Evolutionary conservation across 2,888 invertebrate species (phyloP).

Genomic region (Silvanus unidentatus): DNA sequence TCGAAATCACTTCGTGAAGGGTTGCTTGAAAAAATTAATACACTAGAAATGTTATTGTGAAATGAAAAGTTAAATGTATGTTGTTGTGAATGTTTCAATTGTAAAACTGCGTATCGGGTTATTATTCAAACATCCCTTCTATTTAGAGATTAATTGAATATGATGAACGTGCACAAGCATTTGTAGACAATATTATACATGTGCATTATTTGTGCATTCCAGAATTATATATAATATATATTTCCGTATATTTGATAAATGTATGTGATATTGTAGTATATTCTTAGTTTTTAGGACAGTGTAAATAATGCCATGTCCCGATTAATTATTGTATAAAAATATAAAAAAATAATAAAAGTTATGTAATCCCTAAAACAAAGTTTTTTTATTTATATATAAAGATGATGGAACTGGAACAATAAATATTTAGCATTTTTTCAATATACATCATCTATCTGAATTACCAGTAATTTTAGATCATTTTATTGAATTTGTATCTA

Average conservation of each 20-base stretch:
- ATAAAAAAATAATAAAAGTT: conserved; percentile 3
- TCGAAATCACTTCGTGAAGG: neutral
- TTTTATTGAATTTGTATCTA: too few species aligned
- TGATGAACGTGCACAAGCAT: conserved; percentile 33
- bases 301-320: conserved; percentile 35
- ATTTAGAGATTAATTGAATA: conserved; percentile 5
- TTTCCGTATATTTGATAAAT: conserved; percentile 44
- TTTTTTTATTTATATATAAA: neutral
- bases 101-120: too few species aligned
- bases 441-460: too few species aligned
- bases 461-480: too few species aligned
- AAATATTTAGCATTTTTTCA: too few species aligned
- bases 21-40: too few species aligned
- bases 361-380: neutral
- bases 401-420: too few species aligned
- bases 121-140: neutral
- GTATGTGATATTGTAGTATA: conserved; percentile 42
- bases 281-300: conserved; percentile 26
- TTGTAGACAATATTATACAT: conserved; percentile 40
- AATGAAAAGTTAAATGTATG: too few species aligned
- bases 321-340: conserved; percentile 22
- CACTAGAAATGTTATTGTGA: too few species aligned
- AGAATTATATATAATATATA: conserved; percentile 29
- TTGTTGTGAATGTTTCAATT: too few species aligned
- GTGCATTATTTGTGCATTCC: conserved; percentile 41